These are phyloP conservation scores for Lithosia quadra DNA, from an alignment of 2,888 invertebrate species.

Conservation along the genomic window DNA sequence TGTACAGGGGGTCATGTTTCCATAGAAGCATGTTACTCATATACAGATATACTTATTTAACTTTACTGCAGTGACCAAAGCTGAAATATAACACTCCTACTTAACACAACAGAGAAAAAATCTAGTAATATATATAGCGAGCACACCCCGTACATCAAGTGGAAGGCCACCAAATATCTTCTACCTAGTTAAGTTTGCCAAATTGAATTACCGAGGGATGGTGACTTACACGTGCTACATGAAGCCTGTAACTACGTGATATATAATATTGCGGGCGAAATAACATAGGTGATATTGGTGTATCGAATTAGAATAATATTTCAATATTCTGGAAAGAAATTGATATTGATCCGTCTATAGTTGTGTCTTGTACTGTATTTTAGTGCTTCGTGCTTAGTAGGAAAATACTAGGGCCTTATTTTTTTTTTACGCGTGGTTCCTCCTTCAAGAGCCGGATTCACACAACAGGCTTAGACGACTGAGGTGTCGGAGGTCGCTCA, in stretches of 20 bases:
- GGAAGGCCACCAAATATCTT: constrained; percentile 27
- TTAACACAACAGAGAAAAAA: neutral
- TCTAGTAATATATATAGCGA: neutral
- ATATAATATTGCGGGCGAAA: constrained; percentile 4
- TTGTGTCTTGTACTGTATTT: too few relatives aligned
- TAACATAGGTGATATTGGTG: constrained; percentile 3
- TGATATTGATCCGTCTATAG: neutral
- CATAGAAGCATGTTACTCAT: too few relatives aligned
- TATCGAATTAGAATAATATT: constrained; percentile 8
- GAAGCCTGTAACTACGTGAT: constrained; percentile 6
- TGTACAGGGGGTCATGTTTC: too few relatives aligned
- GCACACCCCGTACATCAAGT: neutral
- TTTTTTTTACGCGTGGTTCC: too few relatives aligned
- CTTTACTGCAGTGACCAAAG: too few relatives aligned
- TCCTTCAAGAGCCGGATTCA: too few relatives aligned
- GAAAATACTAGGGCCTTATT: too few relatives aligned
- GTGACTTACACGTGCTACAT: constrained; percentile 1
- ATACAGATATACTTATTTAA: too few relatives aligned
- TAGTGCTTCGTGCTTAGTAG: too few relatives aligned
- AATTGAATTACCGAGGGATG: constrained; percentile 39
- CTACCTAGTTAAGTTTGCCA: constrained; percentile 41
- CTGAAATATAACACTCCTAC: too few relatives aligned
- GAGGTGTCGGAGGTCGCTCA: too few relatives aligned
- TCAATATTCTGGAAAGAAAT: constrained; percentile 6
- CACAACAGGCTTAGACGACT: too few relatives aligned